phyloP scores from a whole-genome alignment of 2,797 vertebrate species.

The Microctenopoma stevenorrisi region DNA sequence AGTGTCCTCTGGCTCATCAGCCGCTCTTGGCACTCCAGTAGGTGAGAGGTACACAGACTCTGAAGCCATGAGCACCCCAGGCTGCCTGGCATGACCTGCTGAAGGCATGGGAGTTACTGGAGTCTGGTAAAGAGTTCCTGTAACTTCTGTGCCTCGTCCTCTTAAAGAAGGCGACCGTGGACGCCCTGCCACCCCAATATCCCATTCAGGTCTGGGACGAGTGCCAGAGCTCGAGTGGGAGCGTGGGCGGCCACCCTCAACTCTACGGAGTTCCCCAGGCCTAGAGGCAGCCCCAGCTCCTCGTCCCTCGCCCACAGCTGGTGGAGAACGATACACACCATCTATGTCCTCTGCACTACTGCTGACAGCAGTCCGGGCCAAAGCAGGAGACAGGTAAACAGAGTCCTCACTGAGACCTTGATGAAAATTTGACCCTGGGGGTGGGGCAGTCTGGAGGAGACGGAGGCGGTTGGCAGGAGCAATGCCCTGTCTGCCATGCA shows the following conservation, averaged over 20 bases:
- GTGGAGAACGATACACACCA: conserved; percentile 79
- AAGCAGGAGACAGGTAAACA: conserved; percentile 68
- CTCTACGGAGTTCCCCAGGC: conserved; percentile 74
- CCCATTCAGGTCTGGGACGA: conserved; percentile 83
- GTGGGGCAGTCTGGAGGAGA: conserved; percentile 83
- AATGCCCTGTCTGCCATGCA: conserved; percentile 92
- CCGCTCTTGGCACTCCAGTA: conserved; percentile 60
- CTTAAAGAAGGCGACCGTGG: conserved; percentile 83
- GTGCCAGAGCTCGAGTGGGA: conserved; percentile 83
- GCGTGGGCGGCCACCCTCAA: conserved; percentile 75
- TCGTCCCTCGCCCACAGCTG: conserved; percentile 69
- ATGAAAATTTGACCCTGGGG: conserved; percentile 55
- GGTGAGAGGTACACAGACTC: conserved; percentile 83
- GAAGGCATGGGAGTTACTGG: conserved; percentile 68
- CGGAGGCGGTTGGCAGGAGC: conserved; percentile 92
- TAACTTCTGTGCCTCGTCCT: conserved; percentile 73
- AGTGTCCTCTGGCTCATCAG: conserved; percentile 73
- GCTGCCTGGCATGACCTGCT: conserved; percentile 62
- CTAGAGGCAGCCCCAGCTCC: conserved; percentile 53
- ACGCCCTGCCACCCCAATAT: conserved; percentile 71
- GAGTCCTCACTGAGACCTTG: conserved; percentile 76
- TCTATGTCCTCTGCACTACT: conserved; percentile 70
- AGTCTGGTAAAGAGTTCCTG: conserved; percentile 79
- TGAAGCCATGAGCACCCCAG: conserved; percentile 58
- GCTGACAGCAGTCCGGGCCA: conserved; percentile 43